Evolutionary conservation across 92 coral and sea anemone species (phyloP).

Genomic region (Blastomussa wellsi): DNA sequence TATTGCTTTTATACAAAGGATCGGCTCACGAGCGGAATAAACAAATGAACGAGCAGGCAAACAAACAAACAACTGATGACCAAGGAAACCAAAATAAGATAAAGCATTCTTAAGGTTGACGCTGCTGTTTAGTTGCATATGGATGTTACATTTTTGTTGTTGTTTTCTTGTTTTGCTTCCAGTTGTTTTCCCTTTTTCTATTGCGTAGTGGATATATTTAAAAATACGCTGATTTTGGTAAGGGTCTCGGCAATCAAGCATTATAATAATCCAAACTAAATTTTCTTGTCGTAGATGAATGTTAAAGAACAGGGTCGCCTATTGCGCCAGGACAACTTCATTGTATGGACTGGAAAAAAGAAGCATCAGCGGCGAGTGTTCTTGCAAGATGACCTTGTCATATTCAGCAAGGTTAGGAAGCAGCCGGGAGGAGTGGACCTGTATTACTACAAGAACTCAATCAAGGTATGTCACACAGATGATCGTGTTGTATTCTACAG

Average conservation of each 20-base stretch:
- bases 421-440: slow-evolving; percentile 96
- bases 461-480: no score
- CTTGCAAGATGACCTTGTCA: slow-evolving; percentile 90
- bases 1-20: background rate
- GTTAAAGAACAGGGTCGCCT: slow-evolving; percentile 97
- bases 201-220: background rate
- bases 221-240: background rate
- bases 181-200: background rate
- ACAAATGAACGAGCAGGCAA: background rate
- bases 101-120: background rate
- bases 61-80: background rate
- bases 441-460: slow-evolving; percentile 88
- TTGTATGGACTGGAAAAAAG: slow-evolving; percentile 94
- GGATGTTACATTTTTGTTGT: background rate
- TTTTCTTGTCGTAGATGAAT: slow-evolving; percentile 68
- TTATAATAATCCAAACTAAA: background rate
- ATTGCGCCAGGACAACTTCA: slow-evolving; percentile 90
- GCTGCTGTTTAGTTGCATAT: background rate
- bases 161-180: background rate
- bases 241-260: background rate
- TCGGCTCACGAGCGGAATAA: background rate
- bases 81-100: background rate
- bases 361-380: slow-evolving; percentile 90
- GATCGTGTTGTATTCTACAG: no score
- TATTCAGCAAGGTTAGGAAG: slow-evolving; percentile 90